Conservation (phyloP, 1,140 invertebrate genomes). For the Drosophila willistoni region DNA sequence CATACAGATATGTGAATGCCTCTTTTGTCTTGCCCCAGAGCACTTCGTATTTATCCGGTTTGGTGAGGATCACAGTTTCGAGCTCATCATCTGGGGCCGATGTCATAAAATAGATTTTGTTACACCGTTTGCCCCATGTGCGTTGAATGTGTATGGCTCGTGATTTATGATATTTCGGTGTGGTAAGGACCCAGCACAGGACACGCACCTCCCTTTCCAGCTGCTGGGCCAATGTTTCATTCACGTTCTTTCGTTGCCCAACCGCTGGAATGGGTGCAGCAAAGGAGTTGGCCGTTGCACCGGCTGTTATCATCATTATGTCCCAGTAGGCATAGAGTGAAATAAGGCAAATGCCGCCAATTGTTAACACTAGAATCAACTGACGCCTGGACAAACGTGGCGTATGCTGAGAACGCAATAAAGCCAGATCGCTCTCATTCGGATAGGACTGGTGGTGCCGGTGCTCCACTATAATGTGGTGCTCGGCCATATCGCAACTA, state of each 20-base stretch:
- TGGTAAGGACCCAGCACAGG: slow-evolving; percentile 97
- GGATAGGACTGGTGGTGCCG: slow-evolving; percentile 2
- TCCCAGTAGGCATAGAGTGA: slow-evolving; percentile 54
- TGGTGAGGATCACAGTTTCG: slow-evolving; percentile 85
- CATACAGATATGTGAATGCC: slow-evolving; percentile 93
- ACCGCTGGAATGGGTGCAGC: not conserved
- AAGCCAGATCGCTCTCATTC: not conserved
- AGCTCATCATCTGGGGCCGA: slow-evolving; percentile 86
- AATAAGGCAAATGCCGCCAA: slow-evolving; percentile 26
- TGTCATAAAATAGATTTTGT: slow-evolving; percentile 94
- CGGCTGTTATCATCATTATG: slow-evolving; percentile 42
- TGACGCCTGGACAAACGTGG: slow-evolving; percentile 8
- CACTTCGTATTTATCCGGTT: slow-evolving; percentile 93
- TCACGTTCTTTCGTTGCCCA: not conserved
- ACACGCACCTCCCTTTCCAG: slow-evolving; percentile 88
- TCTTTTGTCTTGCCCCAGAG: slow-evolving; percentile 98
- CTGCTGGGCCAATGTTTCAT: slow-evolving; percentile 36
- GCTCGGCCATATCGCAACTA: slow-evolving; percentile 47
- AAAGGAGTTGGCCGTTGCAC: not conserved
- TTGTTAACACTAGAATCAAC: slow-evolving; percentile 20
- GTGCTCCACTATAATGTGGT: slow-evolving; percentile 40
- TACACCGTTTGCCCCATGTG: slow-evolving; percentile 97
- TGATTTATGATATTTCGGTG: slow-evolving; percentile 92
- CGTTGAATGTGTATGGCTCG: slow-evolving; percentile 95
- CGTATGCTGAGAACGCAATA: not conserved